A percentile compares a stretch with the other conserved stretches of the same genome.
These are phyloP conservation scores for Schizopygopsis malacanthus DNA, from an alignment of 2,797 vertebrate species.

Conservation along the genomic window DNA sequence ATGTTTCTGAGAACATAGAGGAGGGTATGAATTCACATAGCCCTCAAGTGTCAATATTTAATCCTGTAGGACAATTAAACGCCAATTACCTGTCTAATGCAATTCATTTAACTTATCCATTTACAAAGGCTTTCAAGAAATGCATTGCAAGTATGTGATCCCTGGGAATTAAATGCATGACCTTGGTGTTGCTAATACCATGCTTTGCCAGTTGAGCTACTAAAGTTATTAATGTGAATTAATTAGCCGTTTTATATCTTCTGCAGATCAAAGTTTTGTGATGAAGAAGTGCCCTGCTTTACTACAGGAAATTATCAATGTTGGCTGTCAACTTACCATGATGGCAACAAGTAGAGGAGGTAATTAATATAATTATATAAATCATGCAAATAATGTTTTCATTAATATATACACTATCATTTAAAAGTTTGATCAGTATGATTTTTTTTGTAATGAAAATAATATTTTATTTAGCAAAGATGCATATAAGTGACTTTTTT, in stretches of 20 bases:
- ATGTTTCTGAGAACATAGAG: conserved; percentile 91
- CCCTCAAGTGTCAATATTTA: neutral
- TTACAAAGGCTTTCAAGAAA: neutral
- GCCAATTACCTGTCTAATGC: neutral
- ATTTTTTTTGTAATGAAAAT: too few relatives aligned
- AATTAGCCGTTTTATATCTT: neutral
- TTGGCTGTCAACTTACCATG: conserved; percentile 97
- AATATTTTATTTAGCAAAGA: neutral
- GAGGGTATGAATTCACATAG: conserved; percentile 82
- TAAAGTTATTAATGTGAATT: neutral
- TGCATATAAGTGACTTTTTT: neutral
- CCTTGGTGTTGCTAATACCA: neutral
- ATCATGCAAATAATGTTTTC: neutral
- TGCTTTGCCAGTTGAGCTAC: neutral
- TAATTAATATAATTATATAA: conserved; percentile 56
- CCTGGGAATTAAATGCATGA: neutral
- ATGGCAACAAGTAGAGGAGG: conserved; percentile 98
- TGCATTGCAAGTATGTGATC: neutral
- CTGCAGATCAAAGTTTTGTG: conserved; percentile 95
- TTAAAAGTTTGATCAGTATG: neutral
- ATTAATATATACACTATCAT: neutral
- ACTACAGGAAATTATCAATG: conserved; percentile 99
- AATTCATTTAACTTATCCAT: neutral
- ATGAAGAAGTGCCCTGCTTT: conserved; percentile 94
- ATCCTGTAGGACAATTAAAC: neutral